Base-by-base conservation (phyloP, 92 coral and sea anemone genomes). In the Metridium senile region DNA sequence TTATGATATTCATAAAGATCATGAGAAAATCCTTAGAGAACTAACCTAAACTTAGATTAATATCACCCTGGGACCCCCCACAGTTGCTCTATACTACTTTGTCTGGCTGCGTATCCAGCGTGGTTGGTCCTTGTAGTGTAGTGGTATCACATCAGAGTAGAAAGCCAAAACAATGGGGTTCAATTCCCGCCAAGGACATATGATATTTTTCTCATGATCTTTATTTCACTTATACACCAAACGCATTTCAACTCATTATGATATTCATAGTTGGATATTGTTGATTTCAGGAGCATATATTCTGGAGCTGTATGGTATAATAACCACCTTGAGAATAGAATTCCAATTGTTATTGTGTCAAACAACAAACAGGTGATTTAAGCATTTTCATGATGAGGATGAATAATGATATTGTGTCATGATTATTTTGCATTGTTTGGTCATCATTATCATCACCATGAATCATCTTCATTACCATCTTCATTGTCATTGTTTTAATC, bases 331-430 rank as follows among this genome's bases (percentile, higher is more conserved):
- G 66, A 75, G 9, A 74, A 81, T 33, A 51, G 20, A 16, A 77
- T 91, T 34, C 97, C 97, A 0, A 52, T 91, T 78, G 88, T 91
- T 43, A 65, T 91, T 66, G 49, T 91, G n/a, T 85, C 97, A 27
- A 78, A 82, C 26, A 66, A 85, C 39, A 68, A 39, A 63, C 76
- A 91, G 93, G 97, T 91, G 76, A 54, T 43, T 6, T 29, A 4
- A 34, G 11, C 13, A 68, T 19, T 33, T 33, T 3, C 30, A 13
- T 27, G 33, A 33, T 27, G 33, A 3, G 30, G 65, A 18, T 20
- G 9, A 21, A 58, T 58, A 58, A 58, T 9, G 4, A 9, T 6
- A 9, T 58, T 7, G 3, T 21, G 30, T 21, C 18, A 20, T 58
- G n/a, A 21, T 26, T 9, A 7, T 3, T 20, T 58, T 58, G 8